Percentiles rank a stretch among this genome's conserved stretches.
Evolutionary conservation across 2,113 vertebrate species (phyloP).

Genomic region (Anhinga rufa): DNA sequence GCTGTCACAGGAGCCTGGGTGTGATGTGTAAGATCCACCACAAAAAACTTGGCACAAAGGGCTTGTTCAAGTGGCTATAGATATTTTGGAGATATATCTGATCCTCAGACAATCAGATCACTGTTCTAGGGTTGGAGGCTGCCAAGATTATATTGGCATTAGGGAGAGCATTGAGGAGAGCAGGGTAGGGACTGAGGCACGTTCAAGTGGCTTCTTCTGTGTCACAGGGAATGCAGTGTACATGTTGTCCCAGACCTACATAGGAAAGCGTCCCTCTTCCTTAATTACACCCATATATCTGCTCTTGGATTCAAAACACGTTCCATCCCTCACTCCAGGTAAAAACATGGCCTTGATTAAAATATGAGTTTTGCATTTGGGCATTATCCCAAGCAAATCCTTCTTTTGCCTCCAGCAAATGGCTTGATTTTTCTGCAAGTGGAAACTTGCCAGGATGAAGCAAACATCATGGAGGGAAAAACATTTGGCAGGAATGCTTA

Average conservation of each 20-base stretch:
- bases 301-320: not conserved
- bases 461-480: slow-evolving; percentile 40
- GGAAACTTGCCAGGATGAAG: slow-evolving; percentile 46
- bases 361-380: not conserved
- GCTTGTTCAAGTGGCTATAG: not conserved
- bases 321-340: not conserved
- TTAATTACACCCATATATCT: not conserved
- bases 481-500: slow-evolving; percentile 14
- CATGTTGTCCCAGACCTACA: not conserved
- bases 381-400: slow-evolving; percentile 19
- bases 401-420: slow-evolving; percentile 21
- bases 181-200: not conserved
- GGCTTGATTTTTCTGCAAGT: slow-evolving; percentile 6
- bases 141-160: not conserved
- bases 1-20: not conserved
- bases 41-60: not conserved
- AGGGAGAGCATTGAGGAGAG: not conserved
- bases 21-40: not conserved
- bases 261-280: not conserved
- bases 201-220: not conserved
- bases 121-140: not conserved
- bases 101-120: not conserved
- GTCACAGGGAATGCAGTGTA: not conserved
- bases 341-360: slow-evolving; percentile 17
- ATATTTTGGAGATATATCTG: not conserved